phyloP scores from a whole-genome alignment of 1,140 invertebrate genomes.

The Orussus abietinus region DNA sequence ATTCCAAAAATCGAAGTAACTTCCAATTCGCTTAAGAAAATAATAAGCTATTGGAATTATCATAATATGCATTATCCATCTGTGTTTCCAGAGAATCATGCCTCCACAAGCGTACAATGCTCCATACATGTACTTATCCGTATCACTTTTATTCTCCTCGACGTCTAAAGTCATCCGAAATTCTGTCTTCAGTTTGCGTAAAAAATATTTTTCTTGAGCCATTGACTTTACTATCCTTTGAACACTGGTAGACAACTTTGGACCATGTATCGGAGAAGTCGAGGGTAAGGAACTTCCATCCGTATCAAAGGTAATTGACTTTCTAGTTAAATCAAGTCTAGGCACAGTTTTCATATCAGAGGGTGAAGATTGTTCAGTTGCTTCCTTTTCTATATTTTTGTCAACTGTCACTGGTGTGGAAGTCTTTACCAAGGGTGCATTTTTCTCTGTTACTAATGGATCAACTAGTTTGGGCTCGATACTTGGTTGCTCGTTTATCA shows the following conservation, averaged over 20 bases:
- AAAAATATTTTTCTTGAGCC: too few relatives aligned
- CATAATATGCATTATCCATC: conserved; percentile 66
- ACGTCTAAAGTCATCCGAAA: conserved; percentile 53
- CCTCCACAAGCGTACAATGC: conserved; percentile 66
- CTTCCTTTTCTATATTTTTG: too few relatives aligned
- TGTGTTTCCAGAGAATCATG: conserved; percentile 68
- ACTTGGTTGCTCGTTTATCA: conserved; percentile 28
- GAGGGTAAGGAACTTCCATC: too few relatives aligned
- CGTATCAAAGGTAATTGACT: too few relatives aligned
- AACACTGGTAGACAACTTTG: too few relatives aligned
- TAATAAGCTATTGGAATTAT: conserved; percentile 65
- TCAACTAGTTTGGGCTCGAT: neutral
- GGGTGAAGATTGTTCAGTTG: too few relatives aligned
- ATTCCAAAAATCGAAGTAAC: conserved; percentile 52
- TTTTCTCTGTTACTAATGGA: conserved; percentile 12
- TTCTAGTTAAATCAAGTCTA: too few relatives aligned
- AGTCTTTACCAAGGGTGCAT: conserved; percentile 18
- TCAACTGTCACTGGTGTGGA: too few relatives aligned
- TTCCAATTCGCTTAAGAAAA: conserved; percentile 57
- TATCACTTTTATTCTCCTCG: conserved; percentile 42
- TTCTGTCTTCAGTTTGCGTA: conserved; percentile 46
- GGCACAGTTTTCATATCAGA: too few relatives aligned
- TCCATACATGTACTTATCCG: conserved; percentile 63
- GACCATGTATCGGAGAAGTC: too few relatives aligned
- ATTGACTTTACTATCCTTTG: too few relatives aligned